phyloP scores from a whole-genome alignment of 2,113 vertebrate species.

The Cottus gobio region DNA sequence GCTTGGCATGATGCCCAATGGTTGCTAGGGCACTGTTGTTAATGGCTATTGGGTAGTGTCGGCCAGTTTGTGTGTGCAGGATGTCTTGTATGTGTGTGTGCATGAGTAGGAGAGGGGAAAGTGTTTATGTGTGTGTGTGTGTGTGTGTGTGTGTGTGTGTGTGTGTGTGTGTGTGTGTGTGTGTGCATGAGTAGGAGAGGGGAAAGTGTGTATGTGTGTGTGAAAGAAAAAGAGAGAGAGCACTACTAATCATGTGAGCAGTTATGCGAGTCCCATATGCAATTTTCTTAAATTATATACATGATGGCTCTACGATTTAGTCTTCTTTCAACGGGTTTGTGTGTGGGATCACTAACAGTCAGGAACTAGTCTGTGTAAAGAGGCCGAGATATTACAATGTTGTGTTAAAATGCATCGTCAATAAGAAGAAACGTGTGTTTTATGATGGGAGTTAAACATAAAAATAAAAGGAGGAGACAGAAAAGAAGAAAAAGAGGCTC shows the following conservation, averaged over 20 bases:
- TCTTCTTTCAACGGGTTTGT: slow-evolving; percentile 32
- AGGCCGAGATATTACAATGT: neutral
- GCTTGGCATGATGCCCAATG: slow-evolving; percentile 83
- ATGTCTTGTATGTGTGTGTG: slow-evolving; percentile 33
- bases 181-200: slow-evolving; percentile 25
- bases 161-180: slow-evolving; percentile 46
- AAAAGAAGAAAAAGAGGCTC: slow-evolving; percentile 1
- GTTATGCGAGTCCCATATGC: slow-evolving; percentile 36
- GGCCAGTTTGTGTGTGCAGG: slow-evolving; percentile 55
- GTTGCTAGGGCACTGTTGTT: slow-evolving; percentile 85
- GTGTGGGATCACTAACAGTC: slow-evolving; percentile 24
- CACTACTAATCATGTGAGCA: slow-evolving; percentile 23
- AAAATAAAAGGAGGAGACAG: neutral
- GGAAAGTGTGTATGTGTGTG: neutral
- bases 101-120: slow-evolving; percentile 12
- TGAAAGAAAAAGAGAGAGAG: slow-evolving; percentile 2
- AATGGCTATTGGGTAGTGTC: slow-evolving; percentile 78
- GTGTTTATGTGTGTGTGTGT: slow-evolving; percentile 40
- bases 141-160: slow-evolving; percentile 33
- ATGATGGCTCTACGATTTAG: slow-evolving; percentile 17
- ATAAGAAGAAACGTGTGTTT: slow-evolving; percentile 11
- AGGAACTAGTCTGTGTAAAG: slow-evolving; percentile 28
- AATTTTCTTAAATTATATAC: slow-evolving; percentile 50
- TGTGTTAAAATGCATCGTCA: neutral
- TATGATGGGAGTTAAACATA: slow-evolving; percentile 10